Percentiles rank a stretch among this genome's conserved stretches.
These are phyloP conservation scores for Bombus polaris DNA, from an alignment of 1,140 invertebrate genomes.

Conservation along the genomic window DNA sequence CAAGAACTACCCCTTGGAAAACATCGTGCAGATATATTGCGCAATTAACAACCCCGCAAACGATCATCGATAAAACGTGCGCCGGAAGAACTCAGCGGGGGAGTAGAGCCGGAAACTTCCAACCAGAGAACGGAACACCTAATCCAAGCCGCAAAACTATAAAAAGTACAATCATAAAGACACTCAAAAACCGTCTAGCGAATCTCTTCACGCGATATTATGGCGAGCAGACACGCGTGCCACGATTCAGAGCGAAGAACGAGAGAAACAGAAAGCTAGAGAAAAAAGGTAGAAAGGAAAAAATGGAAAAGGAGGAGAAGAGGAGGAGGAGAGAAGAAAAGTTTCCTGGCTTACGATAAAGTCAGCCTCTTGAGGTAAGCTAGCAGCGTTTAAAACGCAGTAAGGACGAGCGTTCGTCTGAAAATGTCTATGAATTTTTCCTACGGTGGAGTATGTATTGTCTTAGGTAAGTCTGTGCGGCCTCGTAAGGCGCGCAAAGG, in stretches of 20 bases:
- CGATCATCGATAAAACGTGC: background rate
- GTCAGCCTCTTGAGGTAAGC: conserved; percentile 14
- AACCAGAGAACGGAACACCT: too few species aligned
- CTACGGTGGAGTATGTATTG: conserved; percentile 1
- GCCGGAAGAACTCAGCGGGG: background rate
- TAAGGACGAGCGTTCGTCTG: conserved; percentile 17
- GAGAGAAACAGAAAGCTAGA: background rate
- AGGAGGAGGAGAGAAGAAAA: background rate
- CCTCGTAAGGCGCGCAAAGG: background rate
- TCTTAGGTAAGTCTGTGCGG: background rate
- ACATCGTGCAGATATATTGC: background rate
- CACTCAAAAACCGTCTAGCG: background rate
- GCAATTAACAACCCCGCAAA: background rate
- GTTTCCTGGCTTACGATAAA: conserved; percentile 7
- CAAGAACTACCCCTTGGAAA: background rate
- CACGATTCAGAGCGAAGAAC: background rate
- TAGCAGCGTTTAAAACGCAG: conserved; percentile 4
- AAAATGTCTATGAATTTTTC: conserved; percentile 31
- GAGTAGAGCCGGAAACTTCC: background rate
- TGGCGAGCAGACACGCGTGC: conserved; percentile 9
- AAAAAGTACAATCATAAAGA: conserved; percentile 12
- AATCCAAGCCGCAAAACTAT: background rate
- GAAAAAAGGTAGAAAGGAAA: background rate
- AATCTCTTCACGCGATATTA: conserved; percentile 10
- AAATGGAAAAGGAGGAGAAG: too few species aligned